Percentiles rank a stretch among this genome's conserved stretches.
Evolutionary conservation across 2,888 invertebrate species (phyloP).

Genomic region (Acanthoscelides obtectus): DNA sequence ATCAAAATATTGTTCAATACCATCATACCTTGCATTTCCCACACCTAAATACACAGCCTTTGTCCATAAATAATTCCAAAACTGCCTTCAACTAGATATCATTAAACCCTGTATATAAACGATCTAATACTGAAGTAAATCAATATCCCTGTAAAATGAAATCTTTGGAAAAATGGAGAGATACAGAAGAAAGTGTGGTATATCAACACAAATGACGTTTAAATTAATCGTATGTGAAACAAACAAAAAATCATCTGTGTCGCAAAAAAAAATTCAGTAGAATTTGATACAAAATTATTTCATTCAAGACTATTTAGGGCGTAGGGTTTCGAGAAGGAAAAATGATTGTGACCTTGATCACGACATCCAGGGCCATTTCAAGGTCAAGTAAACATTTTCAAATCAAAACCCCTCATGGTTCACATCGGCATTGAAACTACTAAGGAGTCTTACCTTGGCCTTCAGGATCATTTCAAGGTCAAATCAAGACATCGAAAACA

Average conservation of each 20-base stretch:
- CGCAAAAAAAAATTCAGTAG: not conserved
- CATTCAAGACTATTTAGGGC: no score
- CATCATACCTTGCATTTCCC: conserved; percentile 10
- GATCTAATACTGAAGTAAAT: conserved; percentile 23
- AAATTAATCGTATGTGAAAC: conserved; percentile 5
- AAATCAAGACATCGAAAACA: no score
- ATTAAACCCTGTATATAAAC: conserved; percentile 28
- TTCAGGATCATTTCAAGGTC: no score
- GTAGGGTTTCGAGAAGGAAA: no score
- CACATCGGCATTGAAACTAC: no score
- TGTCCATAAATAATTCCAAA: conserved; percentile 17
- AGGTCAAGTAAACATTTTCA: no score
- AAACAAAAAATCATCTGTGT: conserved; percentile 8
- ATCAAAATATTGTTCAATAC: conserved; percentile 7
- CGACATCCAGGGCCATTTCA: no score
- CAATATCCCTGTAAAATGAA: conserved; percentile 12
- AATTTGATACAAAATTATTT: not conserved
- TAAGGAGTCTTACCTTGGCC: no score
- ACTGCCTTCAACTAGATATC: conserved; percentile 5
- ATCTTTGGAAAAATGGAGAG: conserved; percentile 6
- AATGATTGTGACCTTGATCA: no score
- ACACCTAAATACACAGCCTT: conserved; percentile 23
- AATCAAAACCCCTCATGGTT: no score
- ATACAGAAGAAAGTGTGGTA: not conserved
- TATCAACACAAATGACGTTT: conserved; percentile 1